Percentiles rank a stretch among this genome's conserved stretches.
Evolutionary conservation across 2,113 vertebrate species (phyloP).

Genomic region (Pituophis catenifer): DNA sequence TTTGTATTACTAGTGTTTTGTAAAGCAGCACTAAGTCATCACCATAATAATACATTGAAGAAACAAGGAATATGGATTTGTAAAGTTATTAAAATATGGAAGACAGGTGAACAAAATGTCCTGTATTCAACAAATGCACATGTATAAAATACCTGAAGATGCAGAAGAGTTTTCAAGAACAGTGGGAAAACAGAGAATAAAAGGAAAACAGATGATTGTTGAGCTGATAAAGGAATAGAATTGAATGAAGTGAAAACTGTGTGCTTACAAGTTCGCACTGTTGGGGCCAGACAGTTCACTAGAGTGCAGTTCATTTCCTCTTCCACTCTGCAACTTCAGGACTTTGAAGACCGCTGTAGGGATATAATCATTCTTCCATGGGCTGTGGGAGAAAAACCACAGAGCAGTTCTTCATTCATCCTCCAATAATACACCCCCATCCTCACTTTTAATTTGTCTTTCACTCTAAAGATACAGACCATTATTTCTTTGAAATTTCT

Average conservation of each 20-base stretch:
- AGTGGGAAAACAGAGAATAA: constrained; percentile 31
- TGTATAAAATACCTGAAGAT: neutral
- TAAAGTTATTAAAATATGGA: neutral
- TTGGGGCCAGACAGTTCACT: constrained; percentile 66
- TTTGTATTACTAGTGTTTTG: too few species aligned
- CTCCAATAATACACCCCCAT: constrained; percentile 46
- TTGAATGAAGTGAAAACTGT: constrained; percentile 64
- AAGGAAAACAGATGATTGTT: constrained; percentile 38
- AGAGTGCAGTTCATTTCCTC: constrained; percentile 67
- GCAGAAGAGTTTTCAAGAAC: constrained; percentile 41
- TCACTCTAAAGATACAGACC: constrained; percentile 42
- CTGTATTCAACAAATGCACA: neutral
- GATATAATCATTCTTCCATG: constrained; percentile 63
- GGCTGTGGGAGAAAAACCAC: constrained; percentile 50
- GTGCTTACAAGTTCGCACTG: constrained; percentile 64
- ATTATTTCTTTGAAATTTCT: constrained; percentile 39
- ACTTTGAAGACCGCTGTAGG: constrained; percentile 66
- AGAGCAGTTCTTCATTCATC: constrained; percentile 58
- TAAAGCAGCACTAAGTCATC: constrained; percentile 3
- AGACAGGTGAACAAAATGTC: neutral
- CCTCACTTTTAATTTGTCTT: constrained; percentile 45
- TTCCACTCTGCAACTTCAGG: constrained; percentile 59
- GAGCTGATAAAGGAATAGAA: constrained; percentile 51
- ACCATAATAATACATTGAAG: constrained; percentile 8
- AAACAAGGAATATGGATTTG: neutral